Percentiles rank a stretch among this genome's conserved stretches.
Evolutionary conservation across 2,888 invertebrate species (phyloP).

Genomic region (Agriotes lineatus): DNA sequence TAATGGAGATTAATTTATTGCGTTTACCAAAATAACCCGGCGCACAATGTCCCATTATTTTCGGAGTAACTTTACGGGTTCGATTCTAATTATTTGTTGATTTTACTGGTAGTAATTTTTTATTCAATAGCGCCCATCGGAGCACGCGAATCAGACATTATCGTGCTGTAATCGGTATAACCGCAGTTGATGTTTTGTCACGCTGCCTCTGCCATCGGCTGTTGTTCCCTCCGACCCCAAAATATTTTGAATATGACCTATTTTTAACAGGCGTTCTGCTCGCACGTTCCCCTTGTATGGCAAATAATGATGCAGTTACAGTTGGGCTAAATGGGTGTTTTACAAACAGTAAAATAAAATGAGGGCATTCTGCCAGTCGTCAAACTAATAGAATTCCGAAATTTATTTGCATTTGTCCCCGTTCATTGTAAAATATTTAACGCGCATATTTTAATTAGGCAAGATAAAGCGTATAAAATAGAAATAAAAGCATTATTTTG

Average conservation of each 20-base stretch:
- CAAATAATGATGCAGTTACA: neutral
- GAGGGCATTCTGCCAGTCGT: too few relatives aligned
- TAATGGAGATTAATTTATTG: constrained; percentile 18
- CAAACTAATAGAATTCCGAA: too few relatives aligned
- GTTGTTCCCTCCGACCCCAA: neutral
- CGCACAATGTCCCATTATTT: neutral
- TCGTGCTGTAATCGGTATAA: constrained; percentile 29
- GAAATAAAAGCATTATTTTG: too few relatives aligned
- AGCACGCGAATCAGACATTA: constrained; percentile 34
- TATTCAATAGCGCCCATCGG: constrained; percentile 21
- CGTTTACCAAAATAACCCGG: constrained; percentile 6
- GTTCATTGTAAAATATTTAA: too few relatives aligned
- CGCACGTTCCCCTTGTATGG: neutral
- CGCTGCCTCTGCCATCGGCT: constrained; percentile 14
- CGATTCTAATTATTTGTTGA: constrained; percentile 25
- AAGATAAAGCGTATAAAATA: too few relatives aligned
- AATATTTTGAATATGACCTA: constrained; percentile 11
- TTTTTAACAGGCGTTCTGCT: neutral
- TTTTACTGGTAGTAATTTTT: constrained; percentile 31
- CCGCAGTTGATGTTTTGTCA: constrained; percentile 28
- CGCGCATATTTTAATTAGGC: too few relatives aligned
- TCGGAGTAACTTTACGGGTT: constrained; percentile 7
- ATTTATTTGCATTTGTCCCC: too few relatives aligned
- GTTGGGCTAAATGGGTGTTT: too few relatives aligned
- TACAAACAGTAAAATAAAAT: too few relatives aligned